phyloP scores from a whole-genome alignment of 1,140 invertebrate species.

The Nixonia krombeini region DNA sequence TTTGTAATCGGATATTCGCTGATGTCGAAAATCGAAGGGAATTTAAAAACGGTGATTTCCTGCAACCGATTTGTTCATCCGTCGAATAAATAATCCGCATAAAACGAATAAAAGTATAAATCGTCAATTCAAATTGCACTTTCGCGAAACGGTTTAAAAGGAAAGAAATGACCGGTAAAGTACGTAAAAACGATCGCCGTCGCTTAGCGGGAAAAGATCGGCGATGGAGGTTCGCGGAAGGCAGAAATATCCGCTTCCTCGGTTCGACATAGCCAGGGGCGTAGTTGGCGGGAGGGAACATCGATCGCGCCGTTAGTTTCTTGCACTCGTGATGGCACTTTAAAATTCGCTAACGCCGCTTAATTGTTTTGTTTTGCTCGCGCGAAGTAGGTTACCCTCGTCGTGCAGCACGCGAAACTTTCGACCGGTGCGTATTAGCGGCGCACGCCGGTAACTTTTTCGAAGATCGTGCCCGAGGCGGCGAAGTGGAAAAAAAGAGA shows the following conservation, averaged over 20 bases:
- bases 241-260: not conserved
- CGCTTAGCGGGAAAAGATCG: too few species aligned
- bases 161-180: not conserved
- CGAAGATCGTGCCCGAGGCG: slow-evolving; percentile 14
- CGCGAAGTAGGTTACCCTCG: slow-evolving; percentile 38
- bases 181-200: too few species aligned
- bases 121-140: too few species aligned
- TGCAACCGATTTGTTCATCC: too few species aligned
- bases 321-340: slow-evolving; percentile 39
- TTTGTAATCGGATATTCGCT: too few species aligned
- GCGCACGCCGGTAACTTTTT: slow-evolving; percentile 12
- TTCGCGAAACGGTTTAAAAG: not conserved
- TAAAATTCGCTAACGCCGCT: slow-evolving; percentile 41
- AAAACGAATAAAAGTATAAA: too few species aligned
- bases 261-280: not conserved
- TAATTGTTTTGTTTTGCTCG: slow-evolving; percentile 48
- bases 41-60: too few species aligned
- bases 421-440: slow-evolving; percentile 10
- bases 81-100: too few species aligned
- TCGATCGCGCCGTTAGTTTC: slow-evolving; percentile 11
- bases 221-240: not conserved
- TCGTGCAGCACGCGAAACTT: slow-evolving; percentile 44
- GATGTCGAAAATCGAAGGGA: too few species aligned
- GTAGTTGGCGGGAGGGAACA: not conserved
- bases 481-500: too few species aligned